Evolutionary conservation across 2,888 invertebrate genomes (phyloP).

Genomic region (Cerceris ruficornis): DNA sequence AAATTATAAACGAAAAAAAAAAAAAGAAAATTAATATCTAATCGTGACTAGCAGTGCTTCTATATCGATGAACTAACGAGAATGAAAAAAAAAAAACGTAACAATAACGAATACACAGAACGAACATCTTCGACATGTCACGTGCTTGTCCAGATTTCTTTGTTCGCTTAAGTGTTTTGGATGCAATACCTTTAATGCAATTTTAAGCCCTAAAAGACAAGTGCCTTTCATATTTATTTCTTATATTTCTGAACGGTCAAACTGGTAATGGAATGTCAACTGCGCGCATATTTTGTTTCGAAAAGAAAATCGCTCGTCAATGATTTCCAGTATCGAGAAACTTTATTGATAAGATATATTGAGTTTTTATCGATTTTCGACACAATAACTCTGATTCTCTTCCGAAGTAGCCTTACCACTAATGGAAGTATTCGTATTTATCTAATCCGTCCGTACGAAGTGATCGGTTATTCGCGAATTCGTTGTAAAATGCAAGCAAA

Average conservation of each 20-base stretch:
- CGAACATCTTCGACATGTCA: conserved; percentile 35
- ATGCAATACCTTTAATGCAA: conserved; percentile 30
- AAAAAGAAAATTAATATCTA: conserved; percentile 23
- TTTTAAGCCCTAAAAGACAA: conserved; percentile 24
- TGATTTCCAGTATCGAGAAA: conserved; percentile 28
- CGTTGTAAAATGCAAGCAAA: background rate
- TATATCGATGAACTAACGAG: conserved; percentile 37
- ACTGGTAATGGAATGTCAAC: conserved; percentile 66
- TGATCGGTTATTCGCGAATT: conserved; percentile 30
- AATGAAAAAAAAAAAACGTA: conserved; percentile 24
- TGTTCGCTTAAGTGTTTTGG: conserved; percentile 46
- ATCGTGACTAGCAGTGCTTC: conserved; percentile 56
- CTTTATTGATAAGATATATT: conserved; percentile 13
- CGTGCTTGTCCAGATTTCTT: conserved; percentile 40
- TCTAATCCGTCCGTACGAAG: conserved; percentile 26
- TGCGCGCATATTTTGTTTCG: conserved; percentile 41
- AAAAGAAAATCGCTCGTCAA: conserved; percentile 31
- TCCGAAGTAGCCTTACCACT: conserved; percentile 15
- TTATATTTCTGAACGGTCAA: conserved; percentile 40
- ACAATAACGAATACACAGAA: conserved; percentile 25
- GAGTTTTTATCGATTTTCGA: conserved; percentile 21
- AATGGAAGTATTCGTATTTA: conserved; percentile 26
- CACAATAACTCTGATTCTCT: conserved; percentile 39
- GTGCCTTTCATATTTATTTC: conserved; percentile 39
- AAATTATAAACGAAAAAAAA: conserved; percentile 19